A percentile compares a stretch with the other conserved stretches of the same genome.
Evolutionary conservation across 2,113 vertebrate species (phyloP).

Genomic region (Apodemus sylvaticus): DNA sequence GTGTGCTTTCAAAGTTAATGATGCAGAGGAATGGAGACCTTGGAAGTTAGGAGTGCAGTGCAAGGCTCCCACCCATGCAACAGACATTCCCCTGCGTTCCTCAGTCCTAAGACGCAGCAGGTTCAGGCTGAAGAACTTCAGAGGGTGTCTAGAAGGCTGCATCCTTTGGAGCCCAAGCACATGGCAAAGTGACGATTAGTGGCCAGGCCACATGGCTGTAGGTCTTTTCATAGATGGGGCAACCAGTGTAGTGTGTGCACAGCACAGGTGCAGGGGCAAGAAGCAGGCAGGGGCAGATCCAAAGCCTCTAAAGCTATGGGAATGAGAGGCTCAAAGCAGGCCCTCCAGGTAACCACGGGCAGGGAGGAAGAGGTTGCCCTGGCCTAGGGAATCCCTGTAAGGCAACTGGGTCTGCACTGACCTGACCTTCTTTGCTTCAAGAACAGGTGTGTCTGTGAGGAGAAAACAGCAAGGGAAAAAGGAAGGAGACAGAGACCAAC

Average conservation of each 20-base stretch:
- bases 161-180: slow-evolving; percentile 16
- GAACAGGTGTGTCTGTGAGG: slow-evolving; percentile 53
- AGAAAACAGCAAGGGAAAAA: slow-evolving; percentile 37
- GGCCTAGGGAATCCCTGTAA: slow-evolving; percentile 1
- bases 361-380: slow-evolving; percentile 46
- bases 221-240: background rate
- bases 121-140: background rate
- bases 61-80: background rate
- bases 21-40: background rate
- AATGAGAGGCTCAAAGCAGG: slow-evolving; percentile 68
- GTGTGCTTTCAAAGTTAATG: background rate
- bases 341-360: slow-evolving; percentile 66
- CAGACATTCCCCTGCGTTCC: background rate
- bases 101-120: background rate
- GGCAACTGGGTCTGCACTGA: background rate
- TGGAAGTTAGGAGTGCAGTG: background rate
- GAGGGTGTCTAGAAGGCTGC: background rate
- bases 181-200: background rate
- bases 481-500: background rate
- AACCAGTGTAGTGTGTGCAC: slow-evolving; percentile 65
- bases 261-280: slow-evolving; percentile 58
- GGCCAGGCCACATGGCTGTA: background rate
- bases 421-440: background rate
- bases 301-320: slow-evolving; percentile 74
- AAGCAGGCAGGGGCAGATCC: slow-evolving; percentile 77